Evolutionary conservation across 2,797 vertebrate species (phyloP), one percentile per base, ranked within the genome.

Genomic region (Rhinoraja longicauda): DNA sequence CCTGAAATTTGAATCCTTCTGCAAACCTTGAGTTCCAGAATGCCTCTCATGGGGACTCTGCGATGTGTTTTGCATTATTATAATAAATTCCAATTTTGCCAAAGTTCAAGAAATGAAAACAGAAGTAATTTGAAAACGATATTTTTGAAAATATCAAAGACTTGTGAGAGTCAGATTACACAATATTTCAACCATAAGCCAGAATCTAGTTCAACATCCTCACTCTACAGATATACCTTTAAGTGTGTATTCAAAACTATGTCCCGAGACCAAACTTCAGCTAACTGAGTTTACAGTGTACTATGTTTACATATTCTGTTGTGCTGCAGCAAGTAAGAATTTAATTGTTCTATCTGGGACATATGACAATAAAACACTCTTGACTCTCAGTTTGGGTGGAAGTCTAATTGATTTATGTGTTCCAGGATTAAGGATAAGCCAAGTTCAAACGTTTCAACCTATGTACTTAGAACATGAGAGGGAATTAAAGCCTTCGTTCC

Each of bases 61-160:
- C 4, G 90, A 73, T 92, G 90, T 92, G 70, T 92, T 92, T 92
- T 92, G 70, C 90, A 92, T 92, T 92, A 92, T 92, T 92, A 92
- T 57, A 92, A 92, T 92, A 92, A 73, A 92, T 92, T 92, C 90
- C 90, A 92, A 92, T 75, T 75, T 75, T 92, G 70, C 67, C 70
- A 92, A 92, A 92, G 90, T 92, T 75, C 90, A 53, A 53, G 90
- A 92, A 92, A 92, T n/a, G 39, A 92, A 92, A 92, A 75, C 90
- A 92, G 90, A 92, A 92, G 90, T 92, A 92, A 92, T 92, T 92
- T 57, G 70, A 92, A 92, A 92, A 92, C 12, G 70, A 72, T 92
- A 70, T 92, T 92, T 92, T 9, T 53, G 90, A 75, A 75, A 92
- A 92, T 75, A 92, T 92, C 90, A 92, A 92, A 92, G 90, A 70